These are phyloP conservation scores for Neodiprion fabricii DNA, from an alignment of 1,140 invertebrate species.

Conservation along the genomic window DNA sequence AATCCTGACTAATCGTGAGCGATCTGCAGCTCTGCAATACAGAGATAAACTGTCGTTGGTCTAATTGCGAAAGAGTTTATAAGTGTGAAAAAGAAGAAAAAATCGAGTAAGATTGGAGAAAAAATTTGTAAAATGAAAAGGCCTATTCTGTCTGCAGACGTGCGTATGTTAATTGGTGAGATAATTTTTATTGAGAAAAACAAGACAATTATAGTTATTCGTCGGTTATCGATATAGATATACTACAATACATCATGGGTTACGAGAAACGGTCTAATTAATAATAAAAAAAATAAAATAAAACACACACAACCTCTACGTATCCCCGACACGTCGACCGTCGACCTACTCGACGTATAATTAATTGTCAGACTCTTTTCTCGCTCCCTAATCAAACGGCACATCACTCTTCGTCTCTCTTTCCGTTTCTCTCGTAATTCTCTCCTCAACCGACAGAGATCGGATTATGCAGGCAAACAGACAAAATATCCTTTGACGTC, in stretches of 20 bases:
- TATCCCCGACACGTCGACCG: too few species aligned
- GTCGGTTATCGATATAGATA: too few species aligned
- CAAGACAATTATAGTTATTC: neutral
- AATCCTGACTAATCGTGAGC: too few species aligned
- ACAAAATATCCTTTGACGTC: conserved; percentile 25
- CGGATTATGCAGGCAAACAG: conserved; percentile 11
- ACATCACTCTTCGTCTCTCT: neutral
- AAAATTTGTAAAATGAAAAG: conserved; percentile 19
- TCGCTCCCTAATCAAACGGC: neutral
- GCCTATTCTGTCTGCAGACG: conserved; percentile 28
- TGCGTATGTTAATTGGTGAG: conserved; percentile 18
- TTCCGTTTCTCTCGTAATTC: neutral
- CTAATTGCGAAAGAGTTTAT: too few species aligned
- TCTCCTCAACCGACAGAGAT: too few species aligned
- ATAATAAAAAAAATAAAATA: too few species aligned
- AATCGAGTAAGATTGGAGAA: neutral
- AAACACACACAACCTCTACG: too few species aligned
- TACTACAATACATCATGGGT: too few species aligned
- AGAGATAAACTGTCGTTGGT: too few species aligned
- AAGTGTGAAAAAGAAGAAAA: neutral
- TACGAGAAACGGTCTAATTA: too few species aligned
- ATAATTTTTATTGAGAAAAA: neutral
- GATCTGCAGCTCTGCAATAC: too few species aligned
- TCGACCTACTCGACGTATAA: neutral
- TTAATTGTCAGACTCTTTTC: conserved; percentile 10